Base-by-base conservation (phyloP, 2,113 vertebrate species). In the Salvelinus alpinus region DNA sequence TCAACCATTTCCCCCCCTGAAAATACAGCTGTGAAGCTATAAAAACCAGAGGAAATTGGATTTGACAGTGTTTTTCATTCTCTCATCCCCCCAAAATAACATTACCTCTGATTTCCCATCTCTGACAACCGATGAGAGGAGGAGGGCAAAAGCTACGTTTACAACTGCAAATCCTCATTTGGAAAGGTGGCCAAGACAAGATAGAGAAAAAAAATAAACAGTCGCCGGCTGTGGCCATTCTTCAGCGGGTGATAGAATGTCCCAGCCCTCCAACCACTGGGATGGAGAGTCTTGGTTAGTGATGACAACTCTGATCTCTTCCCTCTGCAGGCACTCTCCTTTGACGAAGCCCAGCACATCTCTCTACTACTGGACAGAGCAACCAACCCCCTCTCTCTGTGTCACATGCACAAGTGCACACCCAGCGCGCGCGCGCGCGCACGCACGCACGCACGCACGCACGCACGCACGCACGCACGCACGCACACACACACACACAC, bases 201-300 rank as follows among this genome's bases (percentile, higher is more conserved):
- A 89, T 86, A 89, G 78, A 87, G 82, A 91, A 92, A 81, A 82
- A 86, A 92, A 92, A 92, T 88, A 89, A 93, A 93, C 89, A 89
- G 76, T 81, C 80, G 81, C 64, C 74, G 71, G 81, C 78, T 64
- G 60, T 70, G 64, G 13, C 82, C 85, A 86, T 84, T 85, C 75
- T 82, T 89, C 83, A 88, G 78, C 79, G 44, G 59, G 74, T 78
- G 75, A 78, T 89, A 86, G 91, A 92, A 92, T 89, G 85, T 60
- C 75, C 84, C 88, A 73, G 83, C 84, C 73, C 85, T 84, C 81
- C 70, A 80, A 62, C 71, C 47, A 74, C 76, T 74, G 75, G 80
- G 76, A 79, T 82, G 80, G 84, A 78, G 82, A 70, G 77, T 74
- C 78, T 78, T 88, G 83, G 78, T 85, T 84, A 76, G 64, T 59